A percentile compares a stretch with the other conserved stretches of the same genome.
phyloP scores from a whole-genome alignment of 2,888 invertebrate species.

The Dione vanillae region DNA sequence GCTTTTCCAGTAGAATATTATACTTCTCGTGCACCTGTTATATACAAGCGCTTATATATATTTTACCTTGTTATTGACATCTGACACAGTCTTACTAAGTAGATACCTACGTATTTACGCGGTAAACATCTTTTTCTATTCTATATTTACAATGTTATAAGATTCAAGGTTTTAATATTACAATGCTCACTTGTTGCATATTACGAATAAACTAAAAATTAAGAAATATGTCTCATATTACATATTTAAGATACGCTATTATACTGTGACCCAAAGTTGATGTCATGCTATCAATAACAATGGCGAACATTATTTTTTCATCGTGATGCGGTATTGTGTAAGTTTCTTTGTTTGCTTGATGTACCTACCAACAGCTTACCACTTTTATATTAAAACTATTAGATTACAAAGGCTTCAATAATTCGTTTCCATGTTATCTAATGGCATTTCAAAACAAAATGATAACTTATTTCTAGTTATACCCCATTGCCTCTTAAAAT shows the following conservation, averaged over 20 bases:
- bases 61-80: conserved; percentile 7
- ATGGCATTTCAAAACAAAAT: too few species aligned
- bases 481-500: too few species aligned
- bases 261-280: too few species aligned
- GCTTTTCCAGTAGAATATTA: neutral
- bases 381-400: conserved; percentile 1
- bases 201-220: too few species aligned
- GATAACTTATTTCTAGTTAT: too few species aligned
- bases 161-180: neutral
- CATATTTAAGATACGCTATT: too few species aligned
- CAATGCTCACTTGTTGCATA: neutral
- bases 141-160: neutral
- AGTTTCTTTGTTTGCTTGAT: neutral
- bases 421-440: too few species aligned
- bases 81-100: neutral
- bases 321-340: neutral
- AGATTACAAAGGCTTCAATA: conserved; percentile 2
- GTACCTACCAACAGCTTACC: conserved; percentile 1
- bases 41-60: neutral
- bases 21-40: neutral
- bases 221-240: too few species aligned
- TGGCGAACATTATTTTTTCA: conserved; percentile 9
- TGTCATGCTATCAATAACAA: conserved; percentile 8
- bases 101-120: neutral
- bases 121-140: conserved; percentile 5